A percentile compares a stretch with the other conserved stretches of the same genome.
Conservation (phyloP, 2,888 invertebrate genomes). For the Pherbina coryleti region DNA sequence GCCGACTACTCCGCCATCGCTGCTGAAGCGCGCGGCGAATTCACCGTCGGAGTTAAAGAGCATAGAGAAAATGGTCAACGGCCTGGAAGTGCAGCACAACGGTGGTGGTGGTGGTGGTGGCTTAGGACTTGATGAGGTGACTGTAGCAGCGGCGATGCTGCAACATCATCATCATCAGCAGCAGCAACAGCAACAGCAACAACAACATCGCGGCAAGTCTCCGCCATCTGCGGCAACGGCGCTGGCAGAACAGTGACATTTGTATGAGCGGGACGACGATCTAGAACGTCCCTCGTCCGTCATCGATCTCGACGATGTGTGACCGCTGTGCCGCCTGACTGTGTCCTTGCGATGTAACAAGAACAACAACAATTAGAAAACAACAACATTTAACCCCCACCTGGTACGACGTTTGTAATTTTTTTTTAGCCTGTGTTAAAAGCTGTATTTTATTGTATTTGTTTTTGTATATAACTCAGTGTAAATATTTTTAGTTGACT, state of each 20-base stretch:
- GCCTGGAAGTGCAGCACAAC: constrained; percentile 86
- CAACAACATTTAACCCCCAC: constrained; percentile 31
- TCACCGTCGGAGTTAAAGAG: constrained; percentile 85
- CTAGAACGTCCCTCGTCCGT: constrained; percentile 67
- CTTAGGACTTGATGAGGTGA: constrained; percentile 42
- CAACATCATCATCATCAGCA: constrained; percentile 53
- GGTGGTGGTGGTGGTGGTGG: constrained; percentile 57
- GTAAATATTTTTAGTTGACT: constrained; percentile 23
- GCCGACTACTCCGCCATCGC: constrained; percentile 71
- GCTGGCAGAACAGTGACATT: constrained; percentile 69
- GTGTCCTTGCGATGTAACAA: constrained; percentile 40
- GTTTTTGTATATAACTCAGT: constrained; percentile 19
- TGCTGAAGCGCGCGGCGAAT: constrained; percentile 63
- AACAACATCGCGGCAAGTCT: constrained; percentile 47
- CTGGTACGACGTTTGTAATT: constrained; percentile 20
- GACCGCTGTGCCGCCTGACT: constrained; percentile 58
- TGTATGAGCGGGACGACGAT: constrained; percentile 65
- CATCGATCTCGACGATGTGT: constrained; percentile 69
- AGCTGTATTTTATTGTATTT: constrained; percentile 13
- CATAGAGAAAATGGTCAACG: constrained; percentile 98
- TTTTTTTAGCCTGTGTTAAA: not conserved
- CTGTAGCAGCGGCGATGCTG: constrained; percentile 51
- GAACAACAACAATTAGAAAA: constrained; percentile 29
- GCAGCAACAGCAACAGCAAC: constrained; percentile 48
- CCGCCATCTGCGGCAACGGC: constrained; percentile 49